Conservation (phyloP, 2,113 vertebrate genomes). For the Isichthys henryi region DNA sequence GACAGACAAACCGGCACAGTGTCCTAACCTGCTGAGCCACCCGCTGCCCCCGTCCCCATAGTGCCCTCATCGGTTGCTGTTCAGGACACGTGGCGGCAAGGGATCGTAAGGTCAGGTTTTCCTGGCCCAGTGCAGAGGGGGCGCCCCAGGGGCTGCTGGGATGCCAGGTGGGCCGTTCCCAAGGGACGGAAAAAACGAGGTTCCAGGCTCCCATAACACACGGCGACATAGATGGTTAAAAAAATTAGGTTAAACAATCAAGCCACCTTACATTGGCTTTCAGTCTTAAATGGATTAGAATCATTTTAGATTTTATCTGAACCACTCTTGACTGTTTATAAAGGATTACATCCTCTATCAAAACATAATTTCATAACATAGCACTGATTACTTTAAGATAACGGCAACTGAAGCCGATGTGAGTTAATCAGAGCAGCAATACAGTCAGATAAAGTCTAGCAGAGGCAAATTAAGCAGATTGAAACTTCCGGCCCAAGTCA, state of each 20-base stretch:
- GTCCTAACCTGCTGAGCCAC: neutral
- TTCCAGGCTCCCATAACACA: neutral
- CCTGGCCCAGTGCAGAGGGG: constrained; percentile 20
- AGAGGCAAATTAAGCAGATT: neutral
- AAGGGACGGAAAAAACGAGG: constrained; percentile 38
- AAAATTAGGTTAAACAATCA: neutral
- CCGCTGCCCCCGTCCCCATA: neutral
- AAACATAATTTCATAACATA: neutral
- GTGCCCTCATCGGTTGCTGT: neutral
- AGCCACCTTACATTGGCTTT: neutral
- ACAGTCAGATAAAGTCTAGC: neutral
- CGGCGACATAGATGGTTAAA: neutral
- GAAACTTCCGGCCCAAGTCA: neutral
- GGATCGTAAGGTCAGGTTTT: neutral
- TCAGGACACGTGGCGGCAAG: neutral
- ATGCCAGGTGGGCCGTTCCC: constrained; percentile 58
- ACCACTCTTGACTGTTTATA: neutral
- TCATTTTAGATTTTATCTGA: neutral
- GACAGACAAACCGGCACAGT: neutral
- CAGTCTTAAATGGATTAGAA: neutral
- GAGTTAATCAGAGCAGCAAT: neutral
- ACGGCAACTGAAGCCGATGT: neutral
- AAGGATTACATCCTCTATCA: neutral
- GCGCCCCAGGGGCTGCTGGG: constrained; percentile 17
- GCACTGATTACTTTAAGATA: neutral